Evolutionary conservation across 92 coral and sea anemone genomes (phyloP), one percentile per base, ranked within the genome.

Genomic region (Galaxea fascicularis): DNA sequence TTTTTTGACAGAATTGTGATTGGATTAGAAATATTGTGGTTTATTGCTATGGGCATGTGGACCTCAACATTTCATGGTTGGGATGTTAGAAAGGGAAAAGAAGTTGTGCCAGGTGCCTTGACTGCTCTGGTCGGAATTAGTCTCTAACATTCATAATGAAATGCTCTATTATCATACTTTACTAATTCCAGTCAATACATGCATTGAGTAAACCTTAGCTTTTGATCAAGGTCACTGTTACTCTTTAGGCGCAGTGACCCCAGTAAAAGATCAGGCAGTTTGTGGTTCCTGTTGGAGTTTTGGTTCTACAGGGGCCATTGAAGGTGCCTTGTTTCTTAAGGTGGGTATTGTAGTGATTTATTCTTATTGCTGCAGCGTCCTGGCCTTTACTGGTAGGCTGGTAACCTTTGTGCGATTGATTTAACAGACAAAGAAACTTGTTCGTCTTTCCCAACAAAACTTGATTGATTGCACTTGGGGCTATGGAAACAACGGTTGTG

Each of bases 201-300:
- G 41, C 6, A 35, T 35, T 35, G 41, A 6, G 6, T 35, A 35
- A 35, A 35, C 41, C 41, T 35, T 35, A 35, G 41, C 6, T 6
- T 2, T 35, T 35, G 41, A 35, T 35, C 41, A 2, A 2, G 6
- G 2, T 35, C 6, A 35, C 41, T 10, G 24, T 80, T 41, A 27
- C 22, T 28, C 28, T 60, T 67, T 60, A 94, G 98, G 98, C 20
- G 98, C 98, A 47, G 98, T 96, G 74, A 96, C 98, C 11, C 98
- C 98, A 29, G 98, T 96, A 17, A 96, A 96, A 85, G 98, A 96
- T 62, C 98, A 96, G 76, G 98, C 92, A 78, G 94, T 92, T 24
- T 96, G 99, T 87, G 99, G 99, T 11, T 96, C 99, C 41, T 96
- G 99, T 52, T 96, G 99, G 99, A 94, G 98, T 77, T 96, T 96